Base-by-base conservation (phyloP, 92 coral and sea anemone genomes). In the Paragorgia papillata region DNA sequence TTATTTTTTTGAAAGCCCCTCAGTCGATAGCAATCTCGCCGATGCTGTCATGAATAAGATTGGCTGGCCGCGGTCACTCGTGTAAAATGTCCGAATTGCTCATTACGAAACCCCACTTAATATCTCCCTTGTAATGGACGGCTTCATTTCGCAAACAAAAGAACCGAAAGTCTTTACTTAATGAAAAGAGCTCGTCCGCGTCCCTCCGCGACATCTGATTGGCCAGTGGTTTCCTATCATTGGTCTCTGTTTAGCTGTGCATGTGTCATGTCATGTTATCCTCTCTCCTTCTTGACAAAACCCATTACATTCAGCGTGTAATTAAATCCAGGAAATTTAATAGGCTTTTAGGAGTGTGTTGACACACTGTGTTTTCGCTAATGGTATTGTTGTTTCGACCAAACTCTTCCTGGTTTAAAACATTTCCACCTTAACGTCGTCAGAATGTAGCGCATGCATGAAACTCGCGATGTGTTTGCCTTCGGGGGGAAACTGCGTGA, bases 281-380 rank as follows among this genome's bases (percentile, higher is more conserved):
- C 28, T 14, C 59, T 54, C 15, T 54, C 9, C 9, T 17, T 18
- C 39, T 0, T 32, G 12, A 50, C 51, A 71, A 71, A 71, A 71
- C 78, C 78, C 78, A 71, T 71, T 71, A 71, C 18, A 34, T 25
- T 3, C 51, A 25, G 9, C 40, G 10, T 39, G 78, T 71, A 71
- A 71, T 71, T 71, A 71, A 71, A 71, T 71, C 78, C 78, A 41
- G 43, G 78, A 71, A 71, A 71, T 53, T 71, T 71, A 71, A 71
- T 71, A 71, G 64, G 78, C 78, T 71, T 71, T 71, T 71, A 71
- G 78, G 61, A 21, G 63, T 55, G 53, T 71, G 64, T 54, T 71
- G 78, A 71, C 78, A 17, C 25, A 18, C 7, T 19, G 17, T 21
- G 50, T 53, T 56, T 56, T 29, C 62, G 2, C n/a, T 46, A 46